These are phyloP conservation scores for Epinotia brunnichana DNA, from an alignment of 2,888 invertebrate species.

Conservation along the genomic window DNA sequence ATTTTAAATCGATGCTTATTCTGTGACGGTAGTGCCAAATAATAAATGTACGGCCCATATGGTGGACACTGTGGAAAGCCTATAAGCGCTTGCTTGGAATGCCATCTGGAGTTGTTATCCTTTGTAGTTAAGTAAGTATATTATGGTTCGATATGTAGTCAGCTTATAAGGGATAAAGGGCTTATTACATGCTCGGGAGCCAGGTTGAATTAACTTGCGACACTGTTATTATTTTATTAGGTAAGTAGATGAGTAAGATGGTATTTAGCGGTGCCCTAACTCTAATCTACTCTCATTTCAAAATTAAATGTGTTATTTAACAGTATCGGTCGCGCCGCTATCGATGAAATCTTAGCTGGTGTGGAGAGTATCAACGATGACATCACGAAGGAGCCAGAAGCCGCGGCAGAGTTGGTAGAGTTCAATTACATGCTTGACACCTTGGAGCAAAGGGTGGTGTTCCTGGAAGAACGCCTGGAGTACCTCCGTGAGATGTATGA, in stretches of 20 bases:
- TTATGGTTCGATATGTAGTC: no score
- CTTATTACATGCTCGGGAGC: no score
- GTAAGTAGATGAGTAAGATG: no score
- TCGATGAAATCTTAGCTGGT: slow-evolving; percentile 84
- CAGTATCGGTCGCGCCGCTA: slow-evolving; percentile 86
- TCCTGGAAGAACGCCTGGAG: slow-evolving; percentile 88
- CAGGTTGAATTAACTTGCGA: no score
- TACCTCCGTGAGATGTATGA: slow-evolving; percentile 93
- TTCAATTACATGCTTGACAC: slow-evolving; percentile 88
- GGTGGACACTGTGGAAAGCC: no score
- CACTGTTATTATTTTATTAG: neutral
- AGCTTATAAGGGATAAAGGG: no score
- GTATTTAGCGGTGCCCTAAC: neutral
- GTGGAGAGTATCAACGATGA: slow-evolving; percentile 86
- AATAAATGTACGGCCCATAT: no score
- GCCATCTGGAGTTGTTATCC: no score
- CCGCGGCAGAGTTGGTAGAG: slow-evolving; percentile 88
- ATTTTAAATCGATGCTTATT: no score
- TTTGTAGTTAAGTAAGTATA: no score
- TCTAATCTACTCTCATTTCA: neutral
- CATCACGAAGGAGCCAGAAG: slow-evolving; percentile 86
- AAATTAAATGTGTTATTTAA: neutral
- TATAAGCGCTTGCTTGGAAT: no score
- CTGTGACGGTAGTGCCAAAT: no score
- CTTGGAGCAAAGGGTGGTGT: slow-evolving; percentile 86